Conservation (phyloP, 2,113 vertebrate species). For the Leptosomus discolor region DNA sequence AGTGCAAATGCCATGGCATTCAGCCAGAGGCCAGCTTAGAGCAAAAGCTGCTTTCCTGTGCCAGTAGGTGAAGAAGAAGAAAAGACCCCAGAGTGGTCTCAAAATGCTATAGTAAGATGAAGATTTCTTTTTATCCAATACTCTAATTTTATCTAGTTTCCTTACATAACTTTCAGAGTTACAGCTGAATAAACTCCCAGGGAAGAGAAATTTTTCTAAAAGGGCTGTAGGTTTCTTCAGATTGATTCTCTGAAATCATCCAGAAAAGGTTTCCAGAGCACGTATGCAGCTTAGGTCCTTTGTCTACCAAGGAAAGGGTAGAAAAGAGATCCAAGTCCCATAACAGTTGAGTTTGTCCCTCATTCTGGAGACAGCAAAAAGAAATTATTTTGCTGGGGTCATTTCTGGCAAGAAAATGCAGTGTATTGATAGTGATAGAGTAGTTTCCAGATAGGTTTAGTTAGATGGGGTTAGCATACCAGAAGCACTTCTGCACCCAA, state of each 20-base stretch:
- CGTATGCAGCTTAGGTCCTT: background rate
- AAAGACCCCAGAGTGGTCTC: background rate
- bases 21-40: background rate
- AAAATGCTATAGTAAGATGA: background rate
- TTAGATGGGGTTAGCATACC: background rate
- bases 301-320: background rate
- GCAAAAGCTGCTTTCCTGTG: background rate
- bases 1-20: background rate
- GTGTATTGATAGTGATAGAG: background rate
- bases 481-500: background rate
- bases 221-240: background rate
- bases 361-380: background rate
- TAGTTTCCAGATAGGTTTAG: background rate
- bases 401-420: background rate
- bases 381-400: background rate
- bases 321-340: background rate
- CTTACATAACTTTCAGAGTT: constrained; percentile 13
- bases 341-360: background rate
- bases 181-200: constrained; percentile 48
- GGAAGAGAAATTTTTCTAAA: background rate
- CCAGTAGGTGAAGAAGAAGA: background rate
- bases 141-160: constrained; percentile 30
- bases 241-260: background rate
- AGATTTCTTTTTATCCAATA: background rate
- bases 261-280: background rate